A percentile compares a stretch with the other conserved stretches of the same genome.
phyloP scores from a whole-genome alignment of 2,797 vertebrate species.

The Setipinna tenuifilis region DNA sequence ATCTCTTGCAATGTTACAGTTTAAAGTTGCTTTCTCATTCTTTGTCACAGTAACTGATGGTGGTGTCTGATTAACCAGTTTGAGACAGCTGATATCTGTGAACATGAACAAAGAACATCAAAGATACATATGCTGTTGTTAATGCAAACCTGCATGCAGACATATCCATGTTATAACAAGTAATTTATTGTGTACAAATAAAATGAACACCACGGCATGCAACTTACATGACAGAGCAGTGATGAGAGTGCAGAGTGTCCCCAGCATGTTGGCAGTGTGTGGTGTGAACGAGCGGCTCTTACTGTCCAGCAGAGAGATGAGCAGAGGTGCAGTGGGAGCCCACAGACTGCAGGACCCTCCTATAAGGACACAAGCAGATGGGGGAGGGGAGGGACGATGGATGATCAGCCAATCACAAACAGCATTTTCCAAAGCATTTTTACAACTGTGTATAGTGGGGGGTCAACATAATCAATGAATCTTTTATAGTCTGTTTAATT shows the following conservation, averaged over 20 bases:
- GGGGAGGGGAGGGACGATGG: background rate
- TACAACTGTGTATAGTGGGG: too few relatives aligned
- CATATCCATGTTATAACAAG: background rate
- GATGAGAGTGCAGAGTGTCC: slow-evolving; percentile 57
- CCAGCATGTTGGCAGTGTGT: slow-evolving; percentile 61
- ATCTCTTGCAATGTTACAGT: slow-evolving; percentile 19
- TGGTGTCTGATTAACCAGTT: slow-evolving; percentile 28
- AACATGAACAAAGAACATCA: background rate
- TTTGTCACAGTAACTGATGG: background rate
- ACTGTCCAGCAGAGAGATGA: slow-evolving; percentile 51
- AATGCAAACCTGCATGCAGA: background rate
- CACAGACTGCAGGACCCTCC: slow-evolving; percentile 50
- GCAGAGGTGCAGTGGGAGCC: slow-evolving; percentile 52
- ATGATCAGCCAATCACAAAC: too few relatives aligned
- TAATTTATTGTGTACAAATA: background rate
- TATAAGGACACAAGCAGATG: slow-evolving; percentile 49
- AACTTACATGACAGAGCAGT: slow-evolving; percentile 51
- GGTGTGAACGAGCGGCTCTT: slow-evolving; percentile 39
- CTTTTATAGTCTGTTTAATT: too few relatives aligned
- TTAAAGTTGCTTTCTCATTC: background rate
- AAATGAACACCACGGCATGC: background rate
- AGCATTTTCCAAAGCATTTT: too few relatives aligned
- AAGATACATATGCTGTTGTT: background rate
- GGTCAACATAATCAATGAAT: too few relatives aligned
- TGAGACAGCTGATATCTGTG: slow-evolving; percentile 12